These are phyloP conservation scores for Octodonta nipae DNA, from an alignment of 2,888 invertebrate genomes.

Conservation along the genomic window DNA sequence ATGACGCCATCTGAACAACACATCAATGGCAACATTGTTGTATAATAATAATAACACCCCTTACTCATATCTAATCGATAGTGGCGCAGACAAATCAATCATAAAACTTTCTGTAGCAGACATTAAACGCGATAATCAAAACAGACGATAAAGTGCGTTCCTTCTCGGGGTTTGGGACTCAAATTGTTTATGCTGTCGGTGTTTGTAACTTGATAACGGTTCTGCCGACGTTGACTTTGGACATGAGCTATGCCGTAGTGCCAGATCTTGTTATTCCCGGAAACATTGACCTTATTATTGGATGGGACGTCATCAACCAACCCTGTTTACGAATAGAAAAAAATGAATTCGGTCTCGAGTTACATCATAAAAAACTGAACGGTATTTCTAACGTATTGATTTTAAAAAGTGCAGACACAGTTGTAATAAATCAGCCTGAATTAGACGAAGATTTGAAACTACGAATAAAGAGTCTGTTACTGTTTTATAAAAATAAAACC, in stretches of 20 bases:
- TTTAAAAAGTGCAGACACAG: neutral
- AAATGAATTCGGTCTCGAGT: constrained; percentile 4
- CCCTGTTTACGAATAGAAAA: constrained; percentile 4
- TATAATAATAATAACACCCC: constrained; percentile 7
- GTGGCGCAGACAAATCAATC: constrained; percentile 15
- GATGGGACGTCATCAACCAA: constrained; percentile 6
- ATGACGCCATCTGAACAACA: constrained; percentile 10
- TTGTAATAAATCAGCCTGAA: constrained; percentile 1
- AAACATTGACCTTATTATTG: constrained; percentile 5
- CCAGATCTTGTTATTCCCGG: constrained; percentile 10
- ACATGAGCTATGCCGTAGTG: constrained; percentile 11
- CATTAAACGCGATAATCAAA: too few relatives aligned
- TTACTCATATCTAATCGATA: constrained; percentile 12
- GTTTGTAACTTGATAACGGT: constrained; percentile 10
- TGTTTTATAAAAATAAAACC: neutral
- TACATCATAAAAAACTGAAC: constrained; percentile 3
- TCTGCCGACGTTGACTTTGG: constrained; percentile 11
- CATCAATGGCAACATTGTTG: constrained; percentile 13
- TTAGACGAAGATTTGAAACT: neutral
- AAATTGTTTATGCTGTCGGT: constrained; percentile 11
- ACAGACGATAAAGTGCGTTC: too few relatives aligned
- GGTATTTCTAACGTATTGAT: neutral
- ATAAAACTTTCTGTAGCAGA: constrained; percentile 10
- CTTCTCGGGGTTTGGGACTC: too few relatives aligned
- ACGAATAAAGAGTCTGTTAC: neutral